phyloP scores from a whole-genome alignment of 2,888 invertebrate species.

The Apamea sordens region DNA sequence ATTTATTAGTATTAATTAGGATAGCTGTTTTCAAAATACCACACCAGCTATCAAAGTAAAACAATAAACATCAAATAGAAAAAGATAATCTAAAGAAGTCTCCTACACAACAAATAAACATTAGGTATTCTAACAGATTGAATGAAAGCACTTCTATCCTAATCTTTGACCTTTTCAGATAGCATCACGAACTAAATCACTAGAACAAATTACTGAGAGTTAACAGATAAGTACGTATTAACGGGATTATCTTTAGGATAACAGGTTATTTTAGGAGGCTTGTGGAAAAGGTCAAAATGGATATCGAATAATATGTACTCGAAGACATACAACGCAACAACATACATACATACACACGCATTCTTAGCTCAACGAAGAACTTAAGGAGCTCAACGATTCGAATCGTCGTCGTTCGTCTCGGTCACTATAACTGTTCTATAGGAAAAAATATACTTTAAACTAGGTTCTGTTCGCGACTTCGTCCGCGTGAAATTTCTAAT shows the following conservation, averaged over 20 bases:
- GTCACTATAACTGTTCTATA: too few relatives aligned
- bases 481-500: too few relatives aligned
- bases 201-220: constrained; percentile 37
- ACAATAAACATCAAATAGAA: not conserved
- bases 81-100: not conserved
- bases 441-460: too few relatives aligned
- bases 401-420: not conserved
- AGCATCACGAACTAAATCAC: constrained; percentile 16
- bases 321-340: too few relatives aligned
- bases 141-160: constrained; percentile 14
- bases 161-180: constrained; percentile 49
- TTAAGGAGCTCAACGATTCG: not conserved
- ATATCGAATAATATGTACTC: not conserved
- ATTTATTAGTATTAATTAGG: too few relatives aligned
- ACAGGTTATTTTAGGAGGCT: constrained; percentile 9
- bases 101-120: not conserved
- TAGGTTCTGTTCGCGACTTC: too few relatives aligned
- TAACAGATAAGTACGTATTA: constrained; percentile 40
- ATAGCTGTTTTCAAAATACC: not conserved
- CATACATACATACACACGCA: too few relatives aligned
- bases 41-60: not conserved
- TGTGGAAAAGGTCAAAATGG: constrained; percentile 15
- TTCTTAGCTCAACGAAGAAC: too few relatives aligned
- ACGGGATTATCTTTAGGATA: constrained; percentile 21
- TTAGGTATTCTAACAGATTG: constrained; percentile 25